Evolutionary conservation across 2,888 invertebrate genomes (phyloP), one percentile per base, ranked within the genome.

Genomic region (Sepiola atlantica): DNA sequence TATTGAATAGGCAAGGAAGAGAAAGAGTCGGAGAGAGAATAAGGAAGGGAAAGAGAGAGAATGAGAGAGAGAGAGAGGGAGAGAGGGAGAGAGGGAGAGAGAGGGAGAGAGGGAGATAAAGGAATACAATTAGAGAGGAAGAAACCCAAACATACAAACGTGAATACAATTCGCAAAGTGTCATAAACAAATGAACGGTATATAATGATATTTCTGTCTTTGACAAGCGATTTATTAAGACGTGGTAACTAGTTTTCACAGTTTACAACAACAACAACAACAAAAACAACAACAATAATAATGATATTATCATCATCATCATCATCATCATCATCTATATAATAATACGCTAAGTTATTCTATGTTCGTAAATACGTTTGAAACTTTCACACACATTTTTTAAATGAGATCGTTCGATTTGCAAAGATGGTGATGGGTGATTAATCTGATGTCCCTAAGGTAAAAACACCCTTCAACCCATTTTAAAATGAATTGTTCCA

Each of bases 171-270:
- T 77, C n/a, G 16, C 32, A 77, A 77, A 3, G 77, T 77, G 77
- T 77, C 77, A 77, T 32, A 77, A 77, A 77, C 77, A 32, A 77
- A 77, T 77, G n/a, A n/a, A 32, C 14, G n/a, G 16, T 77, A 77
- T n/a, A 77, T 77, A 77, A 77, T n/a, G 32, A 77, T 14, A 32
- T 77, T n/a, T 77, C 77, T 32, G 77, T n/a, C 77, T n/a, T 77
- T 77, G 77, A 77, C n/a, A n/a, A n/a, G 14, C n/a, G n/a, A 10
- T 6, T 12, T 77, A 77, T 32, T 77, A 77, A 77, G 32, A 77
- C n/a, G 77, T 77, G 77, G n/a, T 77, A 77, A 77, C 77, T 77
- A 77, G 77, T n/a, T 77, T 77, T 77, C 32, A n/a, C 77, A 77
- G 77, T 77, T 45, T 8, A 45, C 8, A 45, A 45, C 45, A 45